Evolutionary conservation across 2,888 invertebrate genomes (phyloP).

Genomic region (Hirtodrosophila cameraria): DNA sequence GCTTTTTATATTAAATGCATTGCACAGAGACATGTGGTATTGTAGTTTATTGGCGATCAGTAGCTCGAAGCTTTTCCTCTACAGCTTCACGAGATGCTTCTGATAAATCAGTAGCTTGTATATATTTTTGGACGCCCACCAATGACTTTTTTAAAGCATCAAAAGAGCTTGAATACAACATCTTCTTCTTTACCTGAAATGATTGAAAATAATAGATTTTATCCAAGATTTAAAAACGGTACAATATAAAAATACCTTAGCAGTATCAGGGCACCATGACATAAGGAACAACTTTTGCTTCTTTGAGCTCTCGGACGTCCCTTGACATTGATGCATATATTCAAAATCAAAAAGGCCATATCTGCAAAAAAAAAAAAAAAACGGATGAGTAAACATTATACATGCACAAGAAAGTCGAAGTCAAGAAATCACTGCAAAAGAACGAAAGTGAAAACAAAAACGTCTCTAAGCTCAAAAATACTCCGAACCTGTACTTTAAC

Average conservation of each 20-base stretch:
- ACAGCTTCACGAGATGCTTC: conserved; percentile 97
- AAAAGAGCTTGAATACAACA: conserved; percentile 96
- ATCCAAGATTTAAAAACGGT: background rate
- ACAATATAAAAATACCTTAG: conserved; percentile 87
- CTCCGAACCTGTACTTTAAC: too few relatives aligned
- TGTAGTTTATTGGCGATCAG: conserved; percentile 92
- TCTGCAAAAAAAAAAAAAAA: conserved; percentile 15
- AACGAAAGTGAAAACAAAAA: too few relatives aligned
- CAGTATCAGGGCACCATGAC: conserved; percentile 99
- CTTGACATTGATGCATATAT: conserved; percentile 98
- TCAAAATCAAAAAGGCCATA: conserved; percentile 99
- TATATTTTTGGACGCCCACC: conserved; percentile 98
- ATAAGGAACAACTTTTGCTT: conserved; percentile 99
- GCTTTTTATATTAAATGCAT: conserved; percentile 70
- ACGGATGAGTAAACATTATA: too few relatives aligned
- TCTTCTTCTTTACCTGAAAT: conserved; percentile 90
- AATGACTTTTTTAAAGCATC: conserved; percentile 98
- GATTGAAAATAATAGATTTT: background rate
- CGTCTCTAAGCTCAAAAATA: too few relatives aligned
- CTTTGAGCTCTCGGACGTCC: conserved; percentile 97
- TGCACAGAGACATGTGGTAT: conserved; percentile 62
- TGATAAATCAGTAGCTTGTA: conserved; percentile 97
- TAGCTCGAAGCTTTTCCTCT: conserved; percentile 96
- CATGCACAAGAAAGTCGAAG: too few relatives aligned
- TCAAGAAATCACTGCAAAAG: too few relatives aligned